Base-by-base conservation (phyloP, 2,888 invertebrate species). In the Drosophila paracracens region DNA sequence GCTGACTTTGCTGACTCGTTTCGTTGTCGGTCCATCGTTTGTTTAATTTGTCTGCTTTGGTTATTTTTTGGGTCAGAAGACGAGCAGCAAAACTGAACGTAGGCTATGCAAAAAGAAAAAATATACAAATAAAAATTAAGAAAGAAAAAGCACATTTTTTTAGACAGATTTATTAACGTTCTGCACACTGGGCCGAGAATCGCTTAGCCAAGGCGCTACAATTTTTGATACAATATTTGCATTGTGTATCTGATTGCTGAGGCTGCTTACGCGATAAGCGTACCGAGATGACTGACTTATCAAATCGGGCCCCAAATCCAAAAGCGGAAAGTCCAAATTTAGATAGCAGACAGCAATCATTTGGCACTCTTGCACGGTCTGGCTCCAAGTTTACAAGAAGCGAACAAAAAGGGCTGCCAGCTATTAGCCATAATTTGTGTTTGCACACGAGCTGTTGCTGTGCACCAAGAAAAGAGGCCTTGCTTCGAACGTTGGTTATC, bases 1-100 rank as follows among this genome's bases (percentile, higher is more conserved):
- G 60, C 78, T 67, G 40, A 58, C 54, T 71, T 70, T 63, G 76
- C 67, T 85, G 83, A 52, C 79, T 68, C 67, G 82, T 64, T 74
- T 81, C n/a, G 27, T 78, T 82, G 84, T 63, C 61, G 52, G 57
- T 36, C 77, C 72, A 70, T 68, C 82, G 86, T 83, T 83, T 83
- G 86, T 86, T 83, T 83, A 88, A 88, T 83, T 78, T 86, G 86
- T 86, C 83, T 86, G 81, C 86, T 81, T 78, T 74, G 81, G 82
- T 65, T 83, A 21, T 83, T 65, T 65, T 68, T 50, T 68, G 83
- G 83, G 86, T 83, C 89, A 87, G 58, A 68, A 72, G 69, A 79
- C 54, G 68, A 70, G 72, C 66, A 54, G 50, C 29, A 13, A 13
- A 56, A 25, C 18, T 25, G 13, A 38, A 27, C 54, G 53, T 16